Conservation (phyloP, 2,888 invertebrate genomes). For the Lepidochrysops patricia region DNA sequence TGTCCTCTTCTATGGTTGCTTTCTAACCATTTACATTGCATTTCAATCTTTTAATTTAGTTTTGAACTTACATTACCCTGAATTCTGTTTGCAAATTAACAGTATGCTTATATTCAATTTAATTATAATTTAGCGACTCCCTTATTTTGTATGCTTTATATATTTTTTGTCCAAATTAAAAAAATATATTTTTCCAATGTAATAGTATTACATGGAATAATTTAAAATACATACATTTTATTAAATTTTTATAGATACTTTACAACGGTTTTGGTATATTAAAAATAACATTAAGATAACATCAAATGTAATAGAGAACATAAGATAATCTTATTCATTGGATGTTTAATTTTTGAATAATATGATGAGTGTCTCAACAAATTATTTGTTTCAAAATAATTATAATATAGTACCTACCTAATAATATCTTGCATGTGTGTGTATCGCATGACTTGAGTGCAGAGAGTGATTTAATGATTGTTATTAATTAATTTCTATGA, state of each 20-base stretch:
- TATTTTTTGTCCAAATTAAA: slow-evolving; percentile 2
- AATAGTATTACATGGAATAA: slow-evolving; percentile 5
- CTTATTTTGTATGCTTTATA: slow-evolving; percentile 9
- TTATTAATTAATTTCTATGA: slow-evolving; percentile 17
- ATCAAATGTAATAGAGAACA: slow-evolving; percentile 12
- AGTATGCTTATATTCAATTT: neutral
- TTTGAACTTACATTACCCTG: neutral
- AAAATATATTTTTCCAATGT: neutral
- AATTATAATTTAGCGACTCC: neutral
- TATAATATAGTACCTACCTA: slow-evolving; percentile 31
- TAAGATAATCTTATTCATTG: neutral
- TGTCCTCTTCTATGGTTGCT: slow-evolving; percentile 60
- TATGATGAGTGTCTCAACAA: slow-evolving; percentile 14
- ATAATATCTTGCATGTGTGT: slow-evolving; percentile 51
- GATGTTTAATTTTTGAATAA: neutral
- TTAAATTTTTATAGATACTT: slow-evolving; percentile 14
- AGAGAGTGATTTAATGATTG: slow-evolving; percentile 37
- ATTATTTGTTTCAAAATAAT: slow-evolving; percentile 1
- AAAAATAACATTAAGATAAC: slow-evolving; percentile 14
- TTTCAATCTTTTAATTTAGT: slow-evolving; percentile 30
- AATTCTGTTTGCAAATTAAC: slow-evolving; percentile 1
- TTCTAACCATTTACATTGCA: slow-evolving; percentile 41
- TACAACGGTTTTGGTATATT: slow-evolving; percentile 16
- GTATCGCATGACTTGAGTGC: slow-evolving; percentile 60
- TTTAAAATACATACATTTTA: slow-evolving; percentile 9